phyloP scores from a whole-genome alignment of 2,888 invertebrate genomes.

The Magallana nippona region DNA sequence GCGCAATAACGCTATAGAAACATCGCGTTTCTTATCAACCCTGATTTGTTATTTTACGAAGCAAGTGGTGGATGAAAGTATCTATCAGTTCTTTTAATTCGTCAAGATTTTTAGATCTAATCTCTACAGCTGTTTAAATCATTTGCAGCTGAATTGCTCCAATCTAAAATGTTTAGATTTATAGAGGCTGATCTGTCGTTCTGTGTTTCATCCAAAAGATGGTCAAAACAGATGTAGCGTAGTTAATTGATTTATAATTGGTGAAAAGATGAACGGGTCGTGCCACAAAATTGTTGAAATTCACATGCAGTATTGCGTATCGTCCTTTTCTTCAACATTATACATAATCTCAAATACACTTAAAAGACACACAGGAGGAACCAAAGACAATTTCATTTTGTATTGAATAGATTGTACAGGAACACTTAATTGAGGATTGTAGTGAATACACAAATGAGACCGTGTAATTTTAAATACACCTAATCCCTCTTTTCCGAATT shows the following conservation, averaged over 20 bases:
- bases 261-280: no score
- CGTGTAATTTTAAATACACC: no score
- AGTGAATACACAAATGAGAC: no score
- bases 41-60: not conserved
- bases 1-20: not conserved
- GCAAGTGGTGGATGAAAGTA: conserved; percentile 1
- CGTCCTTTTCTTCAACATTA: no score
- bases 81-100: not conserved
- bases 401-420: no score
- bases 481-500: no score
- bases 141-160: not conserved
- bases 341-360: no score
- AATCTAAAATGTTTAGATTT: not conserved
- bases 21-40: not conserved
- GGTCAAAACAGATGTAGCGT: not conserved
- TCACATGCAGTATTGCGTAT: no score
- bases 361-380: no score
- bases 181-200: not conserved
- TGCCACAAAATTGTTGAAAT: no score
- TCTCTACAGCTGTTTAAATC: conserved; percentile 6
- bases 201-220: not conserved
- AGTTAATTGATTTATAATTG: not conserved
- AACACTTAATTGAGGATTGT: no score
- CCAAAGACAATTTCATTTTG: no score
- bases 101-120: not conserved